These are phyloP conservation scores for Rhodinocichla rosea DNA, from an alignment of 2,113 vertebrate genomes.

Conservation along the genomic window DNA sequence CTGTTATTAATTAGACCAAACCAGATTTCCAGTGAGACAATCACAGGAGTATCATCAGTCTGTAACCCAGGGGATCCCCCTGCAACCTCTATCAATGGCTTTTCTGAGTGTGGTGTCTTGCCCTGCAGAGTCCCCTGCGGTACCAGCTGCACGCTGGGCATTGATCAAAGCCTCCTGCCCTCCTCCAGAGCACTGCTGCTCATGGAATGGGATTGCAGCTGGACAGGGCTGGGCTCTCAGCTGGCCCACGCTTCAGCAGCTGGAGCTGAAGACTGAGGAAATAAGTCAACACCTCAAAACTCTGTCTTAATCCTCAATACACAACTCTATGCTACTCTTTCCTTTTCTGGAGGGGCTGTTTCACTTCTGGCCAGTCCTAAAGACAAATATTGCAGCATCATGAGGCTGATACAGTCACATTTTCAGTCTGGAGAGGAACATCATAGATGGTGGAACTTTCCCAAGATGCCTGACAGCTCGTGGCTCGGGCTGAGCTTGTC, in stretches of 20 bases:
- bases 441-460: neutral
- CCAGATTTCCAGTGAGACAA: neutral
- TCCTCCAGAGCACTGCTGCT: neutral
- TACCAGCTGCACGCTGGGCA: accelerated
- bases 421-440: neutral
- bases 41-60: neutral
- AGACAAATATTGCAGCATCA: neutral
- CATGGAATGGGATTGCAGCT: accelerated
- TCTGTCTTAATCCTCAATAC: neutral
- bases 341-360: neutral
- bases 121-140: neutral
- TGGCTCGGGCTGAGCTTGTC: neutral
- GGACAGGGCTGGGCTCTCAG: neutral
- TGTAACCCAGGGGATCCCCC: neutral
- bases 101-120: accelerated
- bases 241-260: neutral
- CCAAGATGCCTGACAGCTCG: neutral
- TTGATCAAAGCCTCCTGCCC: neutral
- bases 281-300: neutral
- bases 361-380: neutral
- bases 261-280: neutral
- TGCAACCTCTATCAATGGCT: neutral
- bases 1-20: neutral
- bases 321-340: neutral
- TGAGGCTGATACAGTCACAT: neutral